These are phyloP conservation scores for Vollenhovia emeryi DNA, from an alignment of 1,140 invertebrate genomes.

Conservation along the genomic window DNA sequence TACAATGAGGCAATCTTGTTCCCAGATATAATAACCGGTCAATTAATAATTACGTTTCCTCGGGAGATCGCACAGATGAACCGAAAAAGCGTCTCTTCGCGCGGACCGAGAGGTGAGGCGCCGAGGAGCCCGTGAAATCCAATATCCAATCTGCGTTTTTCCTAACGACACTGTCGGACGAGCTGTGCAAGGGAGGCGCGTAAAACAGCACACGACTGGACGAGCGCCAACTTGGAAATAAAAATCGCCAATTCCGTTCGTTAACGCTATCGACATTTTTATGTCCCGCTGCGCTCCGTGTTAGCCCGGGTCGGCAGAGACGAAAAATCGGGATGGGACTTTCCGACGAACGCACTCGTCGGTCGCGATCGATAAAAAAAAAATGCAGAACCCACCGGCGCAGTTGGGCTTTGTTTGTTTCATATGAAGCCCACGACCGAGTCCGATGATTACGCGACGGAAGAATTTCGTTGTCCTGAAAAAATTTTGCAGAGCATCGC, in stretches of 20 bases:
- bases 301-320: constrained; percentile 46
- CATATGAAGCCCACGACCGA: background rate
- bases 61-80: background rate
- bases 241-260: constrained; percentile 75
- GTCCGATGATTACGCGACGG: constrained; percentile 18
- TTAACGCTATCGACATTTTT: constrained; percentile 75
- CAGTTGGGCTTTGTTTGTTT: constrained; percentile 40
- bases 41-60: constrained; percentile 48
- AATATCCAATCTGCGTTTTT: constrained; percentile 74
- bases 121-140: constrained; percentile 64
- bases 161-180: constrained; percentile 71
- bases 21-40: constrained; percentile 16
- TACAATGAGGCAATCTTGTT: background rate
- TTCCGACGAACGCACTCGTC: constrained; percentile 41
- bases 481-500: background rate
- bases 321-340: constrained; percentile 59
- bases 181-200: constrained; percentile 61
- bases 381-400: background rate
- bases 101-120: constrained; percentile 7
- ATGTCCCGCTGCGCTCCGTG: constrained; percentile 55
- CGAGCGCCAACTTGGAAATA: constrained; percentile 74
- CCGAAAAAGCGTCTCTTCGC: background rate
- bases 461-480: constrained; percentile 30
- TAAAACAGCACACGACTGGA: constrained; percentile 71
- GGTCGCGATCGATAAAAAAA: constrained; percentile 32